These are phyloP conservation scores for Hesperia comma DNA, from an alignment of 2,888 invertebrate species.

Conservation along the genomic window DNA sequence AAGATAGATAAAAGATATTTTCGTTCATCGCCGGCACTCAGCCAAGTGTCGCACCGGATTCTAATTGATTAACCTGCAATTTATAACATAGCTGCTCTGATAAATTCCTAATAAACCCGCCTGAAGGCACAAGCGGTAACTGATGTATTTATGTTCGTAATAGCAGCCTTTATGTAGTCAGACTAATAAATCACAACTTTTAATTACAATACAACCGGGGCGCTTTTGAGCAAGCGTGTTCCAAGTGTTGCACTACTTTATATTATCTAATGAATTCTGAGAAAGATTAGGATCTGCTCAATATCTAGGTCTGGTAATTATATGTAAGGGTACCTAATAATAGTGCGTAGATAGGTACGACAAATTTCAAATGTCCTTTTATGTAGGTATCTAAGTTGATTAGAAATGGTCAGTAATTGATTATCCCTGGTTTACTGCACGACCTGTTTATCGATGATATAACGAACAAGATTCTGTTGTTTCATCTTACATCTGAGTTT, in stretches of 20 bases:
- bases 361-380: neutral
- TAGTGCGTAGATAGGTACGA: neutral
- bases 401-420: too few species aligned
- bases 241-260: slow-evolving; percentile 2
- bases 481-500: too few species aligned
- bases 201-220: slow-evolving; percentile 31
- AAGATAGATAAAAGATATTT: neutral
- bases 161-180: slow-evolving; percentile 23
- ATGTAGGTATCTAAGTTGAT: too few species aligned
- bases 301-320: neutral
- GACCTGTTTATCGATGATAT: too few species aligned
- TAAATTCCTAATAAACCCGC: slow-evolving; percentile 34
- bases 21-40: slow-evolving; percentile 11
- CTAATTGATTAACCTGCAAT: slow-evolving; percentile 34
- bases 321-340: neutral
- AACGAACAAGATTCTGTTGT: too few species aligned
- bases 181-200: slow-evolving; percentile 32
- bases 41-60: neutral
- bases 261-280: neutral
- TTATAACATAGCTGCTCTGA: slow-evolving; percentile 22
- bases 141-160: slow-evolving; percentile 34
- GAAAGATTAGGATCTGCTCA: slow-evolving; percentile 19
- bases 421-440: too few species aligned
- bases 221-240: slow-evolving; percentile 19
- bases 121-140: slow-evolving; percentile 24